Evolutionary conservation across 2,113 vertebrate genomes (phyloP).

Genomic region (Edolisoma coerulescens): DNA sequence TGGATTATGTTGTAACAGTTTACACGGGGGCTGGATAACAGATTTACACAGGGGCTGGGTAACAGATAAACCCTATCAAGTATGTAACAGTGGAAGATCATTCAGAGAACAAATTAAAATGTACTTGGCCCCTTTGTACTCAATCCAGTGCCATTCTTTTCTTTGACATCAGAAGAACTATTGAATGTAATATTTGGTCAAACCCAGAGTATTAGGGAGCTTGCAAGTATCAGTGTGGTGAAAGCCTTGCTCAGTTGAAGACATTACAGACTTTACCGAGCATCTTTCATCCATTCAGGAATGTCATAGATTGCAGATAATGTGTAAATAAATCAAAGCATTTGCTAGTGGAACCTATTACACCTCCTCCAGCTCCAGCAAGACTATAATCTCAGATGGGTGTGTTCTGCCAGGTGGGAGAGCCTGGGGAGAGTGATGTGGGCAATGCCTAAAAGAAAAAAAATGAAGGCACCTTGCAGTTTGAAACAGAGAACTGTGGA

Average conservation of each 20-base stretch:
- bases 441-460: background rate
- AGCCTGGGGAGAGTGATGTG: background rate
- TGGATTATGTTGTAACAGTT: background rate
- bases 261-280: background rate
- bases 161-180: background rate
- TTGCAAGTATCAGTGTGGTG: background rate
- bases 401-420: background rate
- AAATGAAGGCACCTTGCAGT: background rate
- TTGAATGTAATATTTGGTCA: background rate
- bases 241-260: background rate
- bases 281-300: background rate
- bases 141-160: background rate
- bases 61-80: background rate
- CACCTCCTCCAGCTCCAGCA: background rate
- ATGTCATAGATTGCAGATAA: background rate
- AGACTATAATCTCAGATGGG: background rate
- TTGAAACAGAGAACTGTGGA: background rate
- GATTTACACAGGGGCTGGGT: background rate
- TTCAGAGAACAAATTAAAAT: background rate
- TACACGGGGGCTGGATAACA: background rate
- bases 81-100: background rate
- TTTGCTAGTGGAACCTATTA: background rate
- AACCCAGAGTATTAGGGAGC: background rate
- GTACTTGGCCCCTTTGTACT: background rate
- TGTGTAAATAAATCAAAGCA: background rate